phyloP scores from a whole-genome alignment of 2,113 vertebrate species.

The Sceloporus undulatus region DNA sequence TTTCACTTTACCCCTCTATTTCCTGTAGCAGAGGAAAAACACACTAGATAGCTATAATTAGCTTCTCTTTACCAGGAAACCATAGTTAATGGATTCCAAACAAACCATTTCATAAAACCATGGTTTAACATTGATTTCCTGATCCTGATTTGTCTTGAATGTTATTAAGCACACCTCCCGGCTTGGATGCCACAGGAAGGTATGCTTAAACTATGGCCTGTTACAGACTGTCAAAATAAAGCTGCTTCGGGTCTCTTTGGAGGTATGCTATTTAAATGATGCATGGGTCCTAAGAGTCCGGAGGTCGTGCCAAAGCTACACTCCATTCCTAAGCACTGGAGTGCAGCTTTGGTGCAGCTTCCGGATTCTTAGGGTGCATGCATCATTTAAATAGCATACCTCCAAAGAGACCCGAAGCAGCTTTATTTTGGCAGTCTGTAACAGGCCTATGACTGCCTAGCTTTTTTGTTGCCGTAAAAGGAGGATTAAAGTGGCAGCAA shows the following conservation, averaged over 20 bases:
- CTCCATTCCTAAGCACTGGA: no score
- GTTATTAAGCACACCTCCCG: background rate
- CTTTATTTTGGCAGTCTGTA: no score
- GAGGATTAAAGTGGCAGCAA: background rate
- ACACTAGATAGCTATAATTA: background rate
- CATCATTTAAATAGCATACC: no score
- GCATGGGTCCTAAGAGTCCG: no score
- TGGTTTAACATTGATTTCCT: background rate
- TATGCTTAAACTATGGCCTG: background rate
- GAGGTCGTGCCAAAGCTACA: no score
- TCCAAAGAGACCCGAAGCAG: no score
- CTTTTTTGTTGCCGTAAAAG: background rate
- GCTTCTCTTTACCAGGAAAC: background rate
- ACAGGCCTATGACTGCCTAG: background rate
- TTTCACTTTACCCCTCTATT: background rate
- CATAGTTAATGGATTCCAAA: background rate
- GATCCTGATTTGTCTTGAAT: background rate
- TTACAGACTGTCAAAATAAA: no score
- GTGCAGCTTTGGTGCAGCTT: no score
- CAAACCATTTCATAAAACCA: background rate
- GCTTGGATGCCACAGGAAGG: background rate
- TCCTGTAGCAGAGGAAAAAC: background rate
- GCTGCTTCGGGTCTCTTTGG: no score
- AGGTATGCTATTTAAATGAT: no score
- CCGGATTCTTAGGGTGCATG: no score